These are phyloP conservation scores for Polia nebulosa DNA, from an alignment of 2,888 invertebrate genomes.

Conservation along the genomic window DNA sequence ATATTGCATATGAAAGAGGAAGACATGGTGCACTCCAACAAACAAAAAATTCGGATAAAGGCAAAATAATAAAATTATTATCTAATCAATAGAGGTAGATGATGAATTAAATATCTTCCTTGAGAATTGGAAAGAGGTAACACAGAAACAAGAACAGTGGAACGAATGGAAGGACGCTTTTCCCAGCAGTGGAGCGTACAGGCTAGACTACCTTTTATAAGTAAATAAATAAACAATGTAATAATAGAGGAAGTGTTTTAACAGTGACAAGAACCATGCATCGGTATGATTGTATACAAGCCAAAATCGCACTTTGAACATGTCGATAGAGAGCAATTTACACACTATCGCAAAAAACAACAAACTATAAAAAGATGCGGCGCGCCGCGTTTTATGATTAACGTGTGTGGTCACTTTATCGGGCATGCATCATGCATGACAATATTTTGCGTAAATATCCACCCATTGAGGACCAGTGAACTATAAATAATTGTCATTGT, in stretches of 20 bases:
- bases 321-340: neutral
- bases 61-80: neutral
- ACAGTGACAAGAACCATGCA: neutral
- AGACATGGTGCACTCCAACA: neutral
- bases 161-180: too few relatives aligned
- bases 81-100: too few relatives aligned
- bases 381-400: conserved; percentile 15
- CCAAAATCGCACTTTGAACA: conserved; percentile 15
- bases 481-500: conserved; percentile 46
- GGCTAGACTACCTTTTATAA: too few relatives aligned
- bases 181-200: too few relatives aligned
- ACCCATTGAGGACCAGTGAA: conserved; percentile 13
- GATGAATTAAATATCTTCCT: too few relatives aligned
- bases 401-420: conserved; percentile 50
- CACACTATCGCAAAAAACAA: conserved; percentile 20
- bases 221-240: too few relatives aligned
- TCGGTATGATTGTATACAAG: neutral
- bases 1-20: neutral
- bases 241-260: neutral
- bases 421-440: conserved; percentile 17
- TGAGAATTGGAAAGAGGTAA: too few relatives aligned
- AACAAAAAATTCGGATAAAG: neutral
- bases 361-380: conserved; percentile 14
- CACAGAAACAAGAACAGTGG: too few relatives aligned
- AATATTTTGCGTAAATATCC: conserved; percentile 18